These are phyloP conservation scores for Enteromius anoplus DNA, from an alignment of 2,797 vertebrate species.

Conservation along the genomic window DNA sequence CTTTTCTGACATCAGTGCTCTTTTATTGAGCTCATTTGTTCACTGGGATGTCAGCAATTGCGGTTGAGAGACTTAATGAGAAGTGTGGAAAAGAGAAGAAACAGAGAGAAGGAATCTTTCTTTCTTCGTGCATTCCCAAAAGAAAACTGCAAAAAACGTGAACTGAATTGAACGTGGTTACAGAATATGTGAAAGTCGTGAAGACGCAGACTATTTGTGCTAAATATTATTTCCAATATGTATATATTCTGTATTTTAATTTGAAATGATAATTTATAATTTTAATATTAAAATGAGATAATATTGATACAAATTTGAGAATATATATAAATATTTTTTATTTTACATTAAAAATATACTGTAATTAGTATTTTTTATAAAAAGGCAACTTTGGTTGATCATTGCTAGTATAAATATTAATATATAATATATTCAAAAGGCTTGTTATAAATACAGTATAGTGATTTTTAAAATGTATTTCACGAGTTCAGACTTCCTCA, in stretches of 20 bases:
- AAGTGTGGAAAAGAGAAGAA: neutral
- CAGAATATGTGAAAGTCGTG: neutral
- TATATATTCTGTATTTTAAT: neutral
- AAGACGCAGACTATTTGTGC: too few relatives aligned
- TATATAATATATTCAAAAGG: neutral
- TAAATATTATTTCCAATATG: neutral
- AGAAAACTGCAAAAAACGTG: conserved; percentile 3
- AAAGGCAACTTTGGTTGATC: neutral
- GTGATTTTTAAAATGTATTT: too few relatives aligned
- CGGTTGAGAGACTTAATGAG: conserved; percentile 45
- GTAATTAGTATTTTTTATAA: neutral
- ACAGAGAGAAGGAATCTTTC: neutral
- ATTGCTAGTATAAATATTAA: neutral
- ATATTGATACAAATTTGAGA: neutral
- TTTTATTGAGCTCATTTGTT: conserved; percentile 48
- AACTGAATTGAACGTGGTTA: neutral
- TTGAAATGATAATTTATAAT: neutral
- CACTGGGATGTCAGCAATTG: conserved; percentile 41
- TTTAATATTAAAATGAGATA: neutral
- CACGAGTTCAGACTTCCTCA: too few relatives aligned
- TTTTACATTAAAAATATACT: neutral
- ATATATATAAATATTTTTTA: too few relatives aligned
- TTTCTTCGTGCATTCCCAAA: neutral
- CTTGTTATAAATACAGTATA: too few relatives aligned
- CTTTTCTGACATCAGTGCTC: conserved; percentile 36